phyloP scores from a whole-genome alignment of 2,888 invertebrate genomes.

The Leucophora obtusa region DNA sequence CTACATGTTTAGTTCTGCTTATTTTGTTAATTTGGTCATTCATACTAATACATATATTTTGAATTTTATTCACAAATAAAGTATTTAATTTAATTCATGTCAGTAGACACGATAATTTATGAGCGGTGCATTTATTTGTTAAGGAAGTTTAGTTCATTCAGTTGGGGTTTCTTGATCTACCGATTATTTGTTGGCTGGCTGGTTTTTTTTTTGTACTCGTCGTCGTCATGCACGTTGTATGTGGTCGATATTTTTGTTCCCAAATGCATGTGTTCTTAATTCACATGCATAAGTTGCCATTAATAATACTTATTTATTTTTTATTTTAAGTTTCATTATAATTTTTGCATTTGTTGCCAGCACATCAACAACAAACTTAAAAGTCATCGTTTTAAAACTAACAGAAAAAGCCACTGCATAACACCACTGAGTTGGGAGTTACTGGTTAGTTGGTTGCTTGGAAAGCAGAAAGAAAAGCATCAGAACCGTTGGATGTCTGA shows the following conservation, averaged over 20 bases:
- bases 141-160: conserved; percentile 7
- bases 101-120: conserved; percentile 69
- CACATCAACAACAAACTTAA: neutral
- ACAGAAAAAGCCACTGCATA: neutral
- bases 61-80: conserved; percentile 73
- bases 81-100: conserved; percentile 72
- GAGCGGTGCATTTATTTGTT: conserved; percentile 45
- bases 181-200: neutral
- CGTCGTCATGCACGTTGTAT: conserved; percentile 13
- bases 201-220: neutral
- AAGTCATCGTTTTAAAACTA: neutral
- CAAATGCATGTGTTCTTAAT: conserved; percentile 33
- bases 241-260: conserved; percentile 30
- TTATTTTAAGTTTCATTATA: conserved; percentile 8
- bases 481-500: neutral
- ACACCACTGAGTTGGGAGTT: neutral
- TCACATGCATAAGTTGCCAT: conserved; percentile 15
- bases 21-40: conserved; percentile 26
- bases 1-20: neutral
- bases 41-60: conserved; percentile 69
- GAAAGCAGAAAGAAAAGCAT: neutral
- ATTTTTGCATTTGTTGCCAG: conserved; percentile 14
- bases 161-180: neutral
- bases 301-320: conserved; percentile 5
- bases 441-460: neutral